Evolutionary conservation across 2,113 vertebrate species (phyloP).

Genomic region (Mola mola): DNA sequence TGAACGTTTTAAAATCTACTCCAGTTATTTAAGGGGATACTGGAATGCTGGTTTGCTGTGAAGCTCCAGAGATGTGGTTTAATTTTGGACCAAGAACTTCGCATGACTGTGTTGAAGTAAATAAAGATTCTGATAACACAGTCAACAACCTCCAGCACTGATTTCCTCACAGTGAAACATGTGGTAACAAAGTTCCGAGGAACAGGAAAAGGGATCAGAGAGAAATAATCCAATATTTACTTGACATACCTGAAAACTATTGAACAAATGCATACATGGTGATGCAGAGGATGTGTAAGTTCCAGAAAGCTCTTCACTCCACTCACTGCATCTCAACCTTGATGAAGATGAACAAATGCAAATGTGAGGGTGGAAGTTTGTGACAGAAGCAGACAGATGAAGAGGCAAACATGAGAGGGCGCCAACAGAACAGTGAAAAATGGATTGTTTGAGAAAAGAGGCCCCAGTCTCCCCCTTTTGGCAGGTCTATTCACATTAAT

Average conservation of each 20-base stretch:
- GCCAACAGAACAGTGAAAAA: neutral
- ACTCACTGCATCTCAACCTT: neutral
- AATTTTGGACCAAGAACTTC: too few species aligned
- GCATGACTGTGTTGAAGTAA: too few species aligned
- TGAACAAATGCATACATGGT: neutral
- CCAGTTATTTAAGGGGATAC: too few species aligned
- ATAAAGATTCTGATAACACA: too few species aligned
- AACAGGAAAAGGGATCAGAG: neutral
- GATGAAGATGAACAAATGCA: neutral
- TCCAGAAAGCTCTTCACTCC: neutral
- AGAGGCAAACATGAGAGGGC: neutral
- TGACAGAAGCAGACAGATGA: neutral
- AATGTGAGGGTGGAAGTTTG: too few species aligned
- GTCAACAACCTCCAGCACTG: slow-evolving; percentile 4
- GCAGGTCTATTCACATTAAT: neutral
- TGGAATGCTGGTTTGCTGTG: too few species aligned
- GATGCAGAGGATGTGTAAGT: neutral
- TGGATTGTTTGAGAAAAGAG: neutral
- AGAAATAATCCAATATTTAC: neutral
- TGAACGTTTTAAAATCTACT: too few species aligned
- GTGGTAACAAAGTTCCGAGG: too few species aligned
- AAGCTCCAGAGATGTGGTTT: too few species aligned
- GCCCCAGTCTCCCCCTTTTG: neutral
- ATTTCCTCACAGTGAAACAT: neutral
- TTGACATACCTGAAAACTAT: neutral